Evolutionary conservation across 2,888 invertebrate genomes (phyloP).

Genomic region (Phyllotreta striolata): DNA sequence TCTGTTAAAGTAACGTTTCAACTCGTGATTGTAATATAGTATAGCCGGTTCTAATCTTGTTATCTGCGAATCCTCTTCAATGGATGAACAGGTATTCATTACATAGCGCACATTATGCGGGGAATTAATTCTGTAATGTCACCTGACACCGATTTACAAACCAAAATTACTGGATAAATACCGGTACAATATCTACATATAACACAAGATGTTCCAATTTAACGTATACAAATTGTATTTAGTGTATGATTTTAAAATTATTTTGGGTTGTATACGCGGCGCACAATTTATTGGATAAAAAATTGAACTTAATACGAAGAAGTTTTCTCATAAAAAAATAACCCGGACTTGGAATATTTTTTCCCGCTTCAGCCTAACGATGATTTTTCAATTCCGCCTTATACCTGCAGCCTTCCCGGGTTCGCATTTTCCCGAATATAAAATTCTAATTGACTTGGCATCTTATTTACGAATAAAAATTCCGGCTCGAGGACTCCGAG

Average conservation of each 20-base stretch:
- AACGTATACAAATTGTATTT: no score
- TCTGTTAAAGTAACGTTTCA: neutral
- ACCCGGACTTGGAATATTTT: no score
- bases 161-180: slow-evolving; percentile 7
- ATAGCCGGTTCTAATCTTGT: slow-evolving; percentile 6
- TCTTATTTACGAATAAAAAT: slow-evolving; percentile 15
- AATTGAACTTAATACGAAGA: no score
- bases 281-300: no score
- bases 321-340: no score
- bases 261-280: no score
- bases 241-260: no score
- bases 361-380: no score
- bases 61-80: neutral
- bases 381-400: no score
- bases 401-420: no score
- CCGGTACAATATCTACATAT: neutral
- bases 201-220: no score
- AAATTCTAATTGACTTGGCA: neutral
- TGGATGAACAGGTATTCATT: slow-evolving; percentile 7
- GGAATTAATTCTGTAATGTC: slow-evolving; percentile 12
- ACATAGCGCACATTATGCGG: neutral
- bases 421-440: no score
- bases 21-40: neutral
- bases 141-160: slow-evolving; percentile 10
- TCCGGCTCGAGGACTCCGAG: neutral